These are phyloP conservation scores for Peromyscus nudipes DNA, from an alignment of 2,797 vertebrate species.

Conservation along the genomic window DNA sequence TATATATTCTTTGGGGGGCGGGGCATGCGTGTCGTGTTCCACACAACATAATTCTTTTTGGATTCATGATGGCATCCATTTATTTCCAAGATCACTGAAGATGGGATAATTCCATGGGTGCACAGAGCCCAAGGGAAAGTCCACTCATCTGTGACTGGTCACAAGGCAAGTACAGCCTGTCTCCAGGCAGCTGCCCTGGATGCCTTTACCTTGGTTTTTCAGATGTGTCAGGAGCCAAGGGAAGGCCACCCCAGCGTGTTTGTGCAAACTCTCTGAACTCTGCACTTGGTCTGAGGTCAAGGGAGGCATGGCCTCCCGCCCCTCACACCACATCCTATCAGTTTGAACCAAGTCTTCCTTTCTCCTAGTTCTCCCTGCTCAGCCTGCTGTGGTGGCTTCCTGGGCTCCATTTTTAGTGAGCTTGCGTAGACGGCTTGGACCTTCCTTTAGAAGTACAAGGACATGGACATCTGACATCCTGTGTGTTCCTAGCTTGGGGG, in stretches of 20 bases:
- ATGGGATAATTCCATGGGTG: neutral
- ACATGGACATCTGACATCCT: neutral
- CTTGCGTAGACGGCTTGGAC: neutral
- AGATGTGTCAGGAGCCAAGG: neutral
- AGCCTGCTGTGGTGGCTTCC: neutral
- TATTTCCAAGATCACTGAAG: neutral
- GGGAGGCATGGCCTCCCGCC: neutral
- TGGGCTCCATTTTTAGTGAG: neutral
- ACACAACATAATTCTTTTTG: neutral
- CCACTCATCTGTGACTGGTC: neutral
- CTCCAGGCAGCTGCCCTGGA: neutral
- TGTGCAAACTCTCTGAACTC: neutral
- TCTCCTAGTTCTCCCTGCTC: rapidly evolving
- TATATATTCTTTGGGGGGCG: neutral
- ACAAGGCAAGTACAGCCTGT: neutral
- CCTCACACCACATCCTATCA: neutral
- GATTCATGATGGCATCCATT: neutral
- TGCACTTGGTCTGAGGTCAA: neutral
- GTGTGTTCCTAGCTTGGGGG: neutral
- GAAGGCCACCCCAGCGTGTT: neutral
- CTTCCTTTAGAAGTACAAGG: neutral
- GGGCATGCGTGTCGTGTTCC: neutral
- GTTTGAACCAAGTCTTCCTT: neutral
- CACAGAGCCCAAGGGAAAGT: neutral
- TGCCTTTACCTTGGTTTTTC: neutral